A percentile compares a stretch with the other conserved stretches of the same genome.
phyloP scores from a whole-genome alignment of 92 coral and sea anemone genomes.

The Heteractis magnifica region DNA sequence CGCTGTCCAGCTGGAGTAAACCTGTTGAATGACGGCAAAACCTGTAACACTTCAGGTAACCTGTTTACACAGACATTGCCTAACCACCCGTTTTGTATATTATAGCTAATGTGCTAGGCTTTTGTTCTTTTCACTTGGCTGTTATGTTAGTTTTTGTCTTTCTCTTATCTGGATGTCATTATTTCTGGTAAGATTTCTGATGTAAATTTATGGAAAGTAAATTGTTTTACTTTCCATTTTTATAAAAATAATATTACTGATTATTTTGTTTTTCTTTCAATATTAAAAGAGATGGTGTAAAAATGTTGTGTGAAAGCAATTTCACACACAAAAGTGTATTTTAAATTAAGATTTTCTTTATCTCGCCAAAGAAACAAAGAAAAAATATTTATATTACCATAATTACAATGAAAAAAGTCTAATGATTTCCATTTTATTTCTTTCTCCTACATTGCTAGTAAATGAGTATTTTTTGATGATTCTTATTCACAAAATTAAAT shows the following conservation, averaged over 20 bases:
- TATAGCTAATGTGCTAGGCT: neutral
- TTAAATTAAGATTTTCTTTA: neutral
- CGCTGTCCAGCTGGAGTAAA: slow-evolving; percentile 65
- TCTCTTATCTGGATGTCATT: slow-evolving; percentile 15
- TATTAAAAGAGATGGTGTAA: neutral
- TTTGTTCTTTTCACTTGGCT: slow-evolving; percentile 8
- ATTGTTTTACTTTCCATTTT: neutral
- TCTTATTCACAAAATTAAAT: too few relatives aligned
- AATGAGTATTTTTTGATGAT: neutral
- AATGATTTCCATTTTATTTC: neutral
- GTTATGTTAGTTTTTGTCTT: slow-evolving; percentile 3
- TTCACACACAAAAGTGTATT: neutral
- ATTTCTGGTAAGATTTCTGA: slow-evolving; percentile 10
- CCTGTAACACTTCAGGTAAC: slow-evolving; percentile 96
- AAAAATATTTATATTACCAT: neutral
- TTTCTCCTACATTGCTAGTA: neutral
- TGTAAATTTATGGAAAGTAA: too few relatives aligned
- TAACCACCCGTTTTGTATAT: slow-evolving; percentile 2
- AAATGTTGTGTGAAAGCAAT: neutral
- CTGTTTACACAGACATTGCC: neutral
- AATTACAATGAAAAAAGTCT: neutral
- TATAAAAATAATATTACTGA: neutral
- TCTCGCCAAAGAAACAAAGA: neutral
- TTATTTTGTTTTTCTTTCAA: neutral
- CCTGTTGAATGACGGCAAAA: slow-evolving; percentile 68